phyloP scores from a whole-genome alignment of 2,113 vertebrate species.

The Neolamprologus sp. region DNA sequence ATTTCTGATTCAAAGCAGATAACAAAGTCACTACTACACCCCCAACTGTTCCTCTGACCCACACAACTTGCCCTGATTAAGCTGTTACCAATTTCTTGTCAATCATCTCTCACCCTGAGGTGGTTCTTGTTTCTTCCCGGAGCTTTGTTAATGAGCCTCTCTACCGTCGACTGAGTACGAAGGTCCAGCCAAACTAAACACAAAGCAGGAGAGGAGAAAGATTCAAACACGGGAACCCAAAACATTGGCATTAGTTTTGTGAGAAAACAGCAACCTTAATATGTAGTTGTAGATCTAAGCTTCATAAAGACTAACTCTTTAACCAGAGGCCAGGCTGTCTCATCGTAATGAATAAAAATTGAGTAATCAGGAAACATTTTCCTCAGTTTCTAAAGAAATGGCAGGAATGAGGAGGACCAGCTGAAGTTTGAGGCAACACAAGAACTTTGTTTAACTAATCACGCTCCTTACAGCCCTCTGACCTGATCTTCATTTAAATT shows the following conservation, averaged over 20 bases:
- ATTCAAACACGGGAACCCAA: neutral
- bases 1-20: neutral
- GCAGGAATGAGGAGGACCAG: neutral
- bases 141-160: constrained; percentile 85
- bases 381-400: neutral
- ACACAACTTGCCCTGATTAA: neutral
- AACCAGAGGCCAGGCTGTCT: neutral
- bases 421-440: neutral
- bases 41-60: neutral
- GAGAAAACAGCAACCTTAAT: neutral
- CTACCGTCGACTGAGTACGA: constrained; percentile 94
- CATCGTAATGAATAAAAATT: neutral
- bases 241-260: neutral
- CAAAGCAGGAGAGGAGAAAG: neutral
- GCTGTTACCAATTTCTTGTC: neutral
- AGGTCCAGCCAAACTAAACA: constrained; percentile 93
- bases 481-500: neutral
- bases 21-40: neutral
- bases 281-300: neutral
- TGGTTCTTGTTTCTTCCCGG: constrained; percentile 87
- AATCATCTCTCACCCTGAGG: constrained; percentile 80
- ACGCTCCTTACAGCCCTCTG: neutral
- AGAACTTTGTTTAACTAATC: neutral
- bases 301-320: neutral
- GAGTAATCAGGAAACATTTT: neutral